Evolutionary conservation across 2,797 vertebrate species (phyloP).

Genomic region (Halcyon chelicuti): DNA sequence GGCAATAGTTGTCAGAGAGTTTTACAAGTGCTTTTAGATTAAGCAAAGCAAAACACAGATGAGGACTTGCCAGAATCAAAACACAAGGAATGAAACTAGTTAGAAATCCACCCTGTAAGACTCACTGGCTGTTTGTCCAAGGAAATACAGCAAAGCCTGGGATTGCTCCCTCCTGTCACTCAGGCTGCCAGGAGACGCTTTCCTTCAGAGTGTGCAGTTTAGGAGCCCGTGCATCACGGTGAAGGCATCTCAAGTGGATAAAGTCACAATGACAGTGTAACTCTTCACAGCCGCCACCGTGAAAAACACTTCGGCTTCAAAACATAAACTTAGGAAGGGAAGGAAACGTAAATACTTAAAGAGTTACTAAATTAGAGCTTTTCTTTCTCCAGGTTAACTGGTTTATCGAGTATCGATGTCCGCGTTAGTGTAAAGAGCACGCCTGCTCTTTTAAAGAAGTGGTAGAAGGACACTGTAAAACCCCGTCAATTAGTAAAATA

Average conservation of each 20-base stretch:
- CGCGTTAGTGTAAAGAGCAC: neutral
- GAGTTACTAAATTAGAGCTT: constrained; percentile 36
- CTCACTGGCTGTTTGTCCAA: neutral
- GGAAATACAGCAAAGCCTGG: neutral
- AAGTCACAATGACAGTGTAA: neutral
- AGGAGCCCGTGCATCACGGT: neutral
- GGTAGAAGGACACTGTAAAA: constrained; percentile 24
- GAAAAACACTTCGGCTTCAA: constrained; percentile 1
- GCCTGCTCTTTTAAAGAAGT: constrained; percentile 18
- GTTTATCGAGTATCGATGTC: neutral
- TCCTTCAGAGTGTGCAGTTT: neutral
- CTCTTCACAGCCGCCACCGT: constrained; percentile 41
- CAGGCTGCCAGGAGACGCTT: neutral
- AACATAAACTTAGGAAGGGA: neutral
- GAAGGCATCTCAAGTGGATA: neutral
- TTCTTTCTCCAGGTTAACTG: neutral
- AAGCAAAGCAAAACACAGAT: neutral
- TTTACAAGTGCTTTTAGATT: neutral
- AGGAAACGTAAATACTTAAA: constrained; percentile 16
- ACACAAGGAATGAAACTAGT: neutral
- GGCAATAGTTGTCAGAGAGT: neutral
- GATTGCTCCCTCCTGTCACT: neutral
- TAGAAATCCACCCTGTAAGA: neutral
- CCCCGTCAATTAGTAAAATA: constrained; percentile 60
- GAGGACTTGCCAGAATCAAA: neutral